A percentile compares a stretch with the other conserved stretches of the same genome.
These are phyloP conservation scores for Hydrotaea cyrtoneurina DNA, from an alignment of 2,888 invertebrate species.

Conservation along the genomic window DNA sequence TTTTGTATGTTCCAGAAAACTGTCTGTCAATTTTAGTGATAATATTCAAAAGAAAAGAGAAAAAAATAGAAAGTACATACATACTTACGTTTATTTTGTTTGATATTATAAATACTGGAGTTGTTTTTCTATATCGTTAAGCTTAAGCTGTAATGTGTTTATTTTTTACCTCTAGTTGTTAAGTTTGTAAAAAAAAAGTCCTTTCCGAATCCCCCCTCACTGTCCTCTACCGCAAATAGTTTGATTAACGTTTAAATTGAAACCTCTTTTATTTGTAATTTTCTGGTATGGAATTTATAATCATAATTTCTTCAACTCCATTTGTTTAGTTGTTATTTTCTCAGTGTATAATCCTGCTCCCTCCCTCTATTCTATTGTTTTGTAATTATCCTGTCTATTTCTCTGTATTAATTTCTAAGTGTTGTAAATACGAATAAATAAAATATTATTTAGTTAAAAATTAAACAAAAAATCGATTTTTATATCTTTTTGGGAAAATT, in stretches of 20 bases:
- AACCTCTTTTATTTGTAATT: conserved; percentile 27
- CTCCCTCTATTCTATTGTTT: conserved; percentile 27
- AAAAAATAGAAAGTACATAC: conserved; percentile 35
- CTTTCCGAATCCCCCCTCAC: neutral
- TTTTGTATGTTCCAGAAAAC: neutral
- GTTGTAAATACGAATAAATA: conserved; percentile 65
- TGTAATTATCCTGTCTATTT: conserved; percentile 39
- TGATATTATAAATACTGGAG: conserved; percentile 44
- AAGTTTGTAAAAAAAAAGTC: conserved; percentile 67
- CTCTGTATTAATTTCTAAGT: conserved; percentile 60
- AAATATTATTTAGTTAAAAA: conserved; percentile 57
- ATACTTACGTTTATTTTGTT: conserved; percentile 41
- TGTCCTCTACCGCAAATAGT: conserved; percentile 21
- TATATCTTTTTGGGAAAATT: neutral
- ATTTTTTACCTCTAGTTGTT: conserved; percentile 61
- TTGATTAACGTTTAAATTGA: conserved; percentile 32
- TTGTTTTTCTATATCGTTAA: conserved; percentile 56
- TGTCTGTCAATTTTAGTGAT: conserved; percentile 25
- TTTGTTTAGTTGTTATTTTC: conserved; percentile 40
- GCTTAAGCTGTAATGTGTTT: conserved; percentile 51
- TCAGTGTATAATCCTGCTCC: conserved; percentile 38
- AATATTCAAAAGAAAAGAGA: too few species aligned
- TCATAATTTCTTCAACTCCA: conserved; percentile 33
- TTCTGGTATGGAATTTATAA: conserved; percentile 61
- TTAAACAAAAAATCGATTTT: conserved; percentile 28